Conservation (phyloP, 2,797 vertebrate genomes). For the Aratinga solstitialis region DNA sequence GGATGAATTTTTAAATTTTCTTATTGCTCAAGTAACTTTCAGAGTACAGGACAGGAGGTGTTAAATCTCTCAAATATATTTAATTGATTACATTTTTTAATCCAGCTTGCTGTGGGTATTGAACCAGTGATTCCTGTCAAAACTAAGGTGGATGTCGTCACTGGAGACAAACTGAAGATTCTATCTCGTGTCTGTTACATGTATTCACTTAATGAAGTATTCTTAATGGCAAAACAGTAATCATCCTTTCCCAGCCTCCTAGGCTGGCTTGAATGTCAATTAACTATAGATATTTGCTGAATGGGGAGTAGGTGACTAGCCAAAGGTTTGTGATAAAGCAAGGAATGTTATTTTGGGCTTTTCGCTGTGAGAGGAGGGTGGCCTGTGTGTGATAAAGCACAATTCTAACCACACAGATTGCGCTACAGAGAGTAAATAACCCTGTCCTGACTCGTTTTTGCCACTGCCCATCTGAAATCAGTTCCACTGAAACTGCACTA, state of each 20-base stretch:
- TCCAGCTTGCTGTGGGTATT: neutral
- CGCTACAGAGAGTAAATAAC: neutral
- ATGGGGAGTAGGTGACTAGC: neutral
- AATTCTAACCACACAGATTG: neutral
- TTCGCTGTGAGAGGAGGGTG: neutral
- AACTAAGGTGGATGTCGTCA: neutral
- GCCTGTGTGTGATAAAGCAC: neutral
- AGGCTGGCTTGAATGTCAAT: neutral
- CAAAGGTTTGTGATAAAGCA: neutral
- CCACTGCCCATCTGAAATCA: neutral
- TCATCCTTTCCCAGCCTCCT: neutral
- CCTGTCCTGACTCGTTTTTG: neutral
- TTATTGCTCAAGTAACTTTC: neutral
- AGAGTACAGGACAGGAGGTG: neutral
- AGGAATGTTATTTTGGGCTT: neutral
- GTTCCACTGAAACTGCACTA: neutral
- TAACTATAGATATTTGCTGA: neutral
- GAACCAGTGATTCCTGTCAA: neutral
- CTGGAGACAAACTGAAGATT: neutral
- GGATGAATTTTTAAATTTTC: neutral
- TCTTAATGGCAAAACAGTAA: neutral
- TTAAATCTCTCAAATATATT: neutral
- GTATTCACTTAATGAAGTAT: neutral
- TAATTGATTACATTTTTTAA: neutral
- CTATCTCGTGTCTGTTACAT: neutral